Base-by-base conservation (phyloP, 2,888 invertebrate species). In the Phalangium opilio region DNA sequence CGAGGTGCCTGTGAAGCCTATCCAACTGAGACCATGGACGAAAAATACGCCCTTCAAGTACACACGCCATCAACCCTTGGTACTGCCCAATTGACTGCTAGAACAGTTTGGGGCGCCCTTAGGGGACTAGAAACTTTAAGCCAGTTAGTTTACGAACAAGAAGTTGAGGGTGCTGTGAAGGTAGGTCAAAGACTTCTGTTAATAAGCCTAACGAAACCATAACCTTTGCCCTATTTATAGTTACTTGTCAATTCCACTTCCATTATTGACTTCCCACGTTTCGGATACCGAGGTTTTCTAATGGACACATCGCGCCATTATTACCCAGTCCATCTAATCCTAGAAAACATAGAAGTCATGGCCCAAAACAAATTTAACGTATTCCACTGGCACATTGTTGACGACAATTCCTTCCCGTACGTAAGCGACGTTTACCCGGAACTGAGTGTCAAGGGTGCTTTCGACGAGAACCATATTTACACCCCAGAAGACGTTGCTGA, bases 381-480 rank as follows among this genome's bases (percentile, higher is more conserved):
- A 0, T 83, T 95, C 70, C 93, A 95, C 62, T 93, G 91, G 91
- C 70, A 70, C 51, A 63, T 70, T n/a, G 67, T 68, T 2, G 95
- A 95, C 67, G 82, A 84, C 15, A 90, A 91, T 55, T 90, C 91
- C 58, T 95, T 93, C 64, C 93, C 95, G 0, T 81, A 86, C 60
- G 62, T 66, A 47, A 69, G 70, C 54, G 60, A 63, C 35, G 62
- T 61, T 17, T 68, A 62, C 50, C 69, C 70, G 7, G 60, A 65
- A 14, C 40, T 59, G 15, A 58, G 54, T 45, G 42, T 49, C 15
- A 53, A 56, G 51, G 85, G 84, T 3, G 80, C 84, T 0, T 86
- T 75, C 58, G 72, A 77, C 56, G 69, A 70, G 27, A 27, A 27
- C 57, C 70, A 74, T 61, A 68, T 80, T 2, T 86, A 86, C 64